These are phyloP conservation scores for Thrips palmi DNA, from an alignment of 1,140 invertebrate species.

Conservation along the genomic window DNA sequence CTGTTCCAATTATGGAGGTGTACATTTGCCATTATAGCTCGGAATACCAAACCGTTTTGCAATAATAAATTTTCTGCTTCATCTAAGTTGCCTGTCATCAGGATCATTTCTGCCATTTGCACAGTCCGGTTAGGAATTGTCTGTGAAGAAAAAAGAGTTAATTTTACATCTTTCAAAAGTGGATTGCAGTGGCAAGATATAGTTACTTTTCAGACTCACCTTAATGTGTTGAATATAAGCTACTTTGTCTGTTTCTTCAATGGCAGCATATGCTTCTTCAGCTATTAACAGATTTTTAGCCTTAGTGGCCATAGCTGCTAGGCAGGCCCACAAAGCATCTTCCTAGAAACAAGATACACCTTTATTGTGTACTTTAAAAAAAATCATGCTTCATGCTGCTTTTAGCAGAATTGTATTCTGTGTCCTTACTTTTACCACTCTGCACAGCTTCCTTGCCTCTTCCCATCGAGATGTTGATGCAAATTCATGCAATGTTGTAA, in stretches of 20 bases:
- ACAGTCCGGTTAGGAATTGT: constrained; percentile 32
- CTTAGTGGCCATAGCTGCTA: constrained; percentile 70
- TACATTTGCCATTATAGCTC: constrained; percentile 68
- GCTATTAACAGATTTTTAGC: constrained; percentile 62
- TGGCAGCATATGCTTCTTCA: constrained; percentile 85
- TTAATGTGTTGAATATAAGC: constrained; percentile 73
- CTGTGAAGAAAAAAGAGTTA: constrained; percentile 19
- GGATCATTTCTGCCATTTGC: constrained; percentile 57
- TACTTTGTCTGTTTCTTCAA: constrained; percentile 81
- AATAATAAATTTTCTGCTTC: constrained; percentile 70
- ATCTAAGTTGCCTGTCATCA: constrained; percentile 55
- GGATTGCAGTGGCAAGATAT: constrained; percentile 3
- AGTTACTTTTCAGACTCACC: constrained; percentile 23
- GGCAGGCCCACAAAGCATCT: constrained; percentile 71
- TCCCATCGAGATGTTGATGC: constrained; percentile 44
- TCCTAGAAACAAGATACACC: constrained; percentile 43
- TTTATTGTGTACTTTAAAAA: neutral
- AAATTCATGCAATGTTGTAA: constrained; percentile 40
- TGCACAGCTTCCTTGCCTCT: constrained; percentile 57
- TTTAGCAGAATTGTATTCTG: constrained; percentile 5
- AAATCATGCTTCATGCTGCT: neutral
- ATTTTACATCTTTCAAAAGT: constrained; percentile 12
- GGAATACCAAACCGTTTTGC: constrained; percentile 51
- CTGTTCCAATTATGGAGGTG: constrained; percentile 71
- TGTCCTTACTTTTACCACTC: constrained; percentile 46